Conservation (phyloP, 2,113 vertebrate species). For the Halichoeres trimaculatus region DNA sequence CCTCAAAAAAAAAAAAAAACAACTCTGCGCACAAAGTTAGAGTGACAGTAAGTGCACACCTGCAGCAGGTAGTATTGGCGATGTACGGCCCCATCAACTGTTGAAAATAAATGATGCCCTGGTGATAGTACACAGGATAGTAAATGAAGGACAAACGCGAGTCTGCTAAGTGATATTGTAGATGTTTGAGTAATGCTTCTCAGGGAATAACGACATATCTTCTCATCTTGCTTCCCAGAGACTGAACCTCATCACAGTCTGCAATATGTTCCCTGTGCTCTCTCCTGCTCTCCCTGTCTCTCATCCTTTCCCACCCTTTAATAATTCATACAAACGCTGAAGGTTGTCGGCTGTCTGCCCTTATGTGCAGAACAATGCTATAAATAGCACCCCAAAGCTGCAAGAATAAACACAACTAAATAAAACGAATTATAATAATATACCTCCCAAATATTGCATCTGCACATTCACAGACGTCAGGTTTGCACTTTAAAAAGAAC, state of each 20-base stretch:
- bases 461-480: neutral
- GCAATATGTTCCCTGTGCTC: neutral
- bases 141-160: neutral
- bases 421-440: neutral
- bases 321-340: slow-evolving; percentile 42
- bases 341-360: slow-evolving; percentile 11
- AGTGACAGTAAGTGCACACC: too few relatives aligned
- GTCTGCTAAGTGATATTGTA: neutral
- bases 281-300: neutral
- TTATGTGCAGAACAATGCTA: slow-evolving; percentile 20
- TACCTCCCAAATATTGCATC: neutral
- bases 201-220: neutral
- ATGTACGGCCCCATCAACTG: too few relatives aligned
- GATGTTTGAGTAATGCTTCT: slow-evolving; percentile 1
- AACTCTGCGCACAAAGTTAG: too few relatives aligned
- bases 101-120: too few relatives aligned
- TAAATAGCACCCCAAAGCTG: slow-evolving; percentile 15
- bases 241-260: slow-evolving; percentile 5
- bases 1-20: too few relatives aligned
- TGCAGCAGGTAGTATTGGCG: too few relatives aligned
- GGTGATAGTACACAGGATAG: neutral
- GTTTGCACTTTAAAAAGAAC: neutral
- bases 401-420: neutral
- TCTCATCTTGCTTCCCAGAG: neutral
- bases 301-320: slow-evolving; percentile 27